Evolutionary conservation across 2,888 invertebrate species (phyloP), one percentile per base, ranked within the genome.

Genomic region (Noctuana brunneofusca): DNA sequence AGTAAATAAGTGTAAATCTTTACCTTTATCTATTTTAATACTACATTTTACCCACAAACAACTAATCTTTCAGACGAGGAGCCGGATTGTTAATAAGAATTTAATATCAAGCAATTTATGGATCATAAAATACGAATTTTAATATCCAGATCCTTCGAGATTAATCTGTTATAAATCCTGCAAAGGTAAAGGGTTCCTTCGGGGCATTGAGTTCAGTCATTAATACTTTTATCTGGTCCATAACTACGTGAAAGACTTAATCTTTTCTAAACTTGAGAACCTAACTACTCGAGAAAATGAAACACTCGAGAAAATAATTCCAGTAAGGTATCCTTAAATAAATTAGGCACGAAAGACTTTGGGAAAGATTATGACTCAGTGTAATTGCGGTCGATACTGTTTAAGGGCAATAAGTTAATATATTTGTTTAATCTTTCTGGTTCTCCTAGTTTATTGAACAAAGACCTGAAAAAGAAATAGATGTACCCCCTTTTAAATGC

Each of bases 171-270:
- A 59, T 63, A 65, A 65, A 60, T 63, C 64, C 54, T 66, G 58
- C 18, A 58, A 41, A 62, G 64, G 64, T 53, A 66, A 59, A 46
- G 63, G 63, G 50, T 58, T 58, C 38, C 58, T 58, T 35, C 46
- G 50, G 20, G 49, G 43, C 24, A 41, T 30, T 43, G 57, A 58
- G 64, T 66, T 43, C 58, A 58, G 64, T 66, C 68, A 66, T 63
- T 72, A 41, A 67, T 68, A 63, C 35, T 65, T 64, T 64, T 55
- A 66, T 65, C 63, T 57, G 55, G 53, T 58, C 22, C 38, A 20
- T 41, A 14, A 30, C 24, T 62, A 38, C 35, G 38, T 38, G 27
- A 16, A 58, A 50, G 22, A 50, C 18, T 24, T 50, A 38, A 58
- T 50, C 27, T 50, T 35, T 49, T 49, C 18, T 38, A 16, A 49